Evolutionary conservation across 2,888 invertebrate genomes (phyloP).

Genomic region (Drosophila affinis): DNA sequence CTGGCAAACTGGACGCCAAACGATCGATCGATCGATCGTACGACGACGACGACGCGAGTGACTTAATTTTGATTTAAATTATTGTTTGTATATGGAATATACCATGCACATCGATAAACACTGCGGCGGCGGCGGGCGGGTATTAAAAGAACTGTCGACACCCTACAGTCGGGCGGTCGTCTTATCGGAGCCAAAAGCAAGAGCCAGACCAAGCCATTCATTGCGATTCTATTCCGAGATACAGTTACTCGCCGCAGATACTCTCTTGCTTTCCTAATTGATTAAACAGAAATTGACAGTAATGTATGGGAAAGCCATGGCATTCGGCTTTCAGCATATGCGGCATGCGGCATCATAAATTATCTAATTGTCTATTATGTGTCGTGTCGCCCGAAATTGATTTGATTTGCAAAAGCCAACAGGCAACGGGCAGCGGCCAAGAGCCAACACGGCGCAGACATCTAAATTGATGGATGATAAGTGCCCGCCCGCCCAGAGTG

Average conservation of each 20-base stretch:
- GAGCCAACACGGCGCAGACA: conserved; percentile 10
- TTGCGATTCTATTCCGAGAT: conserved; percentile 42
- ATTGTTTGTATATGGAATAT: conserved; percentile 62
- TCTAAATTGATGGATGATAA: conserved; percentile 28
- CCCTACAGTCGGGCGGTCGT: not conserved
- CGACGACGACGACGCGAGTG: conserved; percentile 52
- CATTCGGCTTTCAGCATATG: not conserved
- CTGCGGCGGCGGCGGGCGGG: conserved; percentile 16
- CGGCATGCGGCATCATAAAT: conserved; percentile 48
- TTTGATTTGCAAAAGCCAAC: conserved; percentile 36
- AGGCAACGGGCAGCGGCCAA: not conserved
- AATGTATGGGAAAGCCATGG: conserved; percentile 56
- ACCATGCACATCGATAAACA: conserved; percentile 23
- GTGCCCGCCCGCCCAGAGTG: not conserved
- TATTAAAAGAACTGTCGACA: conserved; percentile 30
- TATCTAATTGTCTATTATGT: conserved; percentile 64
- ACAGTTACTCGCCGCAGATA: conserved; percentile 44
- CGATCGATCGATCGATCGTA: conserved; percentile 71
- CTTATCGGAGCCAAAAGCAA: not conserved
- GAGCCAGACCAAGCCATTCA: conserved; percentile 39
- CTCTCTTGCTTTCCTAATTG: conserved; percentile 36
- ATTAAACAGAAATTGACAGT: conserved; percentile 65
- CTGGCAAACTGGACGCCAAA: conserved; percentile 46
- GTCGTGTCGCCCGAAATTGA: conserved; percentile 50
- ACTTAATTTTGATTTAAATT: conserved; percentile 73